A percentile compares a stretch with the other conserved stretches of the same genome.
Conservation (phyloP, 2,113 vertebrate genomes). For the Urocynchramus pylzowi region DNA sequence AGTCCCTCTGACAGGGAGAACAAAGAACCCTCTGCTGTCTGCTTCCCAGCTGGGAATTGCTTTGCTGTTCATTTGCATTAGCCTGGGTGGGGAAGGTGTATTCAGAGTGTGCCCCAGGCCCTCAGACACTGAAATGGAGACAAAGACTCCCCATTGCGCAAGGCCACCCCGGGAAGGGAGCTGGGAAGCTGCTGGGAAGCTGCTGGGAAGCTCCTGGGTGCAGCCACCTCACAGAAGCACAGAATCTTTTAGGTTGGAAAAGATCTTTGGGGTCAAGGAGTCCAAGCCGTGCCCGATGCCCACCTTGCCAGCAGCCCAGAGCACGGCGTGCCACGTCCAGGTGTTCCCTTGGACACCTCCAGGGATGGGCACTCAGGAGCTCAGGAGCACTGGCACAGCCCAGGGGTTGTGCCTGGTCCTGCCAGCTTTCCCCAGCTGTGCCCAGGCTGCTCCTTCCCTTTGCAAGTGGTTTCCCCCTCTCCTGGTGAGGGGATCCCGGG, state of each 20-base stretch:
- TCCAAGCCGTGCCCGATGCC: accelerated
- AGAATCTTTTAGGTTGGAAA: not conserved
- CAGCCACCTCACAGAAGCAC: not conserved
- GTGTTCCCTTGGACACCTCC: not conserved
- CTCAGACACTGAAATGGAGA: not conserved
- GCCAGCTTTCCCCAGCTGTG: not conserved
- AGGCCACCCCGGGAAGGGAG: not conserved
- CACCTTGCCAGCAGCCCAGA: no score
- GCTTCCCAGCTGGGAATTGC: not conserved
- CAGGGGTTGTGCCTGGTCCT: not conserved
- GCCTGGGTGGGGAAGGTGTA: not conserved
- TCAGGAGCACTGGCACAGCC: accelerated
- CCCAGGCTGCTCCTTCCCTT: not conserved
- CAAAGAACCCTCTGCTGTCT: not conserved
- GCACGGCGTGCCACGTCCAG: accelerated
- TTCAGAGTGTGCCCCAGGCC: constrained; percentile 11
- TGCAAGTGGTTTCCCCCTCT: not conserved
- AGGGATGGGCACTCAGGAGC: accelerated
- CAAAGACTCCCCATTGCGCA: not conserved
- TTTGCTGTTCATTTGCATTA: not conserved
- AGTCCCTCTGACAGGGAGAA: not conserved
- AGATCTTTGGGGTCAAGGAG: accelerated
- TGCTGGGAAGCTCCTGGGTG: not conserved
- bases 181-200: not conserved
- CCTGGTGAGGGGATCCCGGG: not conserved